These are phyloP conservation scores for Hybognathus amarus DNA, from an alignment of 2,797 vertebrate species.

Conservation along the genomic window DNA sequence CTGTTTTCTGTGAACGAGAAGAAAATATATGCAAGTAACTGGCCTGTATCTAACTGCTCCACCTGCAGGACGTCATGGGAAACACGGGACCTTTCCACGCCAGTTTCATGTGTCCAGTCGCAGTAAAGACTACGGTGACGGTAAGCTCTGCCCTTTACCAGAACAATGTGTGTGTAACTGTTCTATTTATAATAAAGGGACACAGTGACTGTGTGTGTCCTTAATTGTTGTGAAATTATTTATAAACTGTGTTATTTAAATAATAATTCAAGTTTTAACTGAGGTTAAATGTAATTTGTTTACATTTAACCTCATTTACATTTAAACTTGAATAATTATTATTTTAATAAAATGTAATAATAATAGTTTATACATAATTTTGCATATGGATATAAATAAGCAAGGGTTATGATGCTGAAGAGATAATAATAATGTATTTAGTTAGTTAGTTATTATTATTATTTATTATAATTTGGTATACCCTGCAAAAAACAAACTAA, in stretches of 20 bases:
- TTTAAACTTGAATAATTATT: too few relatives aligned
- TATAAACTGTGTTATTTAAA: not conserved
- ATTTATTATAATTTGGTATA: not conserved
- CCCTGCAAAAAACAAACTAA: not conserved
- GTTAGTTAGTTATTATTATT: slow-evolving; percentile 5
- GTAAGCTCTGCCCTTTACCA: slow-evolving; percentile 75
- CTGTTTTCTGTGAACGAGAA: not conserved
- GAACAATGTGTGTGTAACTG: slow-evolving; percentile 36
- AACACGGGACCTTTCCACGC: slow-evolving; percentile 91
- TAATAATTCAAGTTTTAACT: not conserved
- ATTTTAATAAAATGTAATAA: too few relatives aligned
- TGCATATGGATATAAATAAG: not conserved
- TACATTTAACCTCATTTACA: too few relatives aligned
- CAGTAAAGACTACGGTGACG: slow-evolving; percentile 90
- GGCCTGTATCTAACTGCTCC: slow-evolving; percentile 55
- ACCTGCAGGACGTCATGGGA: slow-evolving; percentile 83
- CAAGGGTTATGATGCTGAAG: not conserved
- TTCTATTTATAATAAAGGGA: slow-evolving; percentile 46
- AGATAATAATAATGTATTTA: not conserved
- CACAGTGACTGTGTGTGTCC: not conserved
- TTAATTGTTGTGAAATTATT: slow-evolving; percentile 12
- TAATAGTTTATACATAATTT: too few relatives aligned
- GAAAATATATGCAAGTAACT: slow-evolving; percentile 7
- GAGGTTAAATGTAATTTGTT: not conserved
- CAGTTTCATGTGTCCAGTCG: slow-evolving; percentile 89